These are phyloP conservation scores for Bungarus multicinctus DNA, from an alignment of 2,113 vertebrate genomes.

Conservation along the genomic window DNA sequence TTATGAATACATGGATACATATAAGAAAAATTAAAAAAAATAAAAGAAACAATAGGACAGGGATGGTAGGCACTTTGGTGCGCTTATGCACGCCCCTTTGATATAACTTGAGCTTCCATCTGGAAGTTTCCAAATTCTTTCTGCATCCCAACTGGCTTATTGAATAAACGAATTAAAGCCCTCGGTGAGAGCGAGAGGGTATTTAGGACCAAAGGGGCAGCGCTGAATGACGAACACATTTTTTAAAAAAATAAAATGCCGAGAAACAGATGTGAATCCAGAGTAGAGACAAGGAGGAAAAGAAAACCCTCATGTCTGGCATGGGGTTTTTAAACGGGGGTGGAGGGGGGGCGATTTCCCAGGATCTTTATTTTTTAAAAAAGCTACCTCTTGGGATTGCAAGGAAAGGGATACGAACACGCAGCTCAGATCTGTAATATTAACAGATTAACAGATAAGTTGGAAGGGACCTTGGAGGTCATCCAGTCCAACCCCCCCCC, in stretches of 20 bases:
- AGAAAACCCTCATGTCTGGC: slow-evolving; percentile 8
- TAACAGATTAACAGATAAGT: no score
- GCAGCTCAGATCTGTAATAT: not conserved
- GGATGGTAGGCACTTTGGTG: no score
- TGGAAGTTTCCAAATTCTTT: slow-evolving; percentile 53
- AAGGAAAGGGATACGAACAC: not conserved
- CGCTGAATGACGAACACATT: slow-evolving; percentile 69
- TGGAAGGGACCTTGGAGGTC: not conserved
- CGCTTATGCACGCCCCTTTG: no score
- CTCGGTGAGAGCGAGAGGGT: slow-evolving; percentile 45
- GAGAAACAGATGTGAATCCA: slow-evolving; percentile 71
- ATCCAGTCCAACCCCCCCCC: not conserved
- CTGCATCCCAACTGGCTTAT: slow-evolving; percentile 63
- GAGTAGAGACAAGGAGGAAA: slow-evolving; percentile 40
- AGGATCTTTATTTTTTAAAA: not conserved
- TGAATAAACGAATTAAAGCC: slow-evolving; percentile 71
- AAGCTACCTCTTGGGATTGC: not conserved
- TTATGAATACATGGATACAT: no score
- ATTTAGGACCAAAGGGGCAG: slow-evolving; percentile 64
- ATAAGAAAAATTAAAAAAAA: no score
- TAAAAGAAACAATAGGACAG: no score
- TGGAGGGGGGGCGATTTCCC: not conserved
- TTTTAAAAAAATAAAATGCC: slow-evolving; percentile 35
- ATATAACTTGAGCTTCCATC: slow-evolving; percentile 33
- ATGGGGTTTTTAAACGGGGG: slow-evolving; percentile 30